phyloP scores from a whole-genome alignment of 1,140 invertebrate genomes.

The Lanistes nyassanus region DNA sequence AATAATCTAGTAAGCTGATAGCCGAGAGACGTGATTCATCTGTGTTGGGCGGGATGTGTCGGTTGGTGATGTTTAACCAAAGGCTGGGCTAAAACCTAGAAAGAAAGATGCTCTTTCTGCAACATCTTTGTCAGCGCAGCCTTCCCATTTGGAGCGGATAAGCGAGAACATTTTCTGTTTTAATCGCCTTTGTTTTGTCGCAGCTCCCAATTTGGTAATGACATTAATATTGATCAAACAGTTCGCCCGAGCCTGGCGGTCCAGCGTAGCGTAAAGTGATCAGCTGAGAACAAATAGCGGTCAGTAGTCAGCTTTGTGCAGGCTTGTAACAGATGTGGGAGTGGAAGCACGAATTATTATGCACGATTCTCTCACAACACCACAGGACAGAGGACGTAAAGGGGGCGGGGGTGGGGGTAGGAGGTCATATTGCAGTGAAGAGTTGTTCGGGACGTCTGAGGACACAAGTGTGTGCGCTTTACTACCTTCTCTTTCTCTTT shows the following conservation, averaged over 20 bases:
- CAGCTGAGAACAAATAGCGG: conserved; percentile 19
- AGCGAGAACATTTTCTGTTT: conserved; percentile 6
- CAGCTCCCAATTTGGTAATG: conserved; percentile 18
- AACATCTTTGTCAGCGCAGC: background rate
- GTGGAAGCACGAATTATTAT: background rate
- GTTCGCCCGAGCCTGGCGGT: conserved; percentile 11
- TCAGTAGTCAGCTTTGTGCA: conserved; percentile 12
- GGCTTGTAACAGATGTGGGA: conserved; percentile 1
- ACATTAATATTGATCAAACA: conserved; percentile 29
- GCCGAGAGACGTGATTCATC: conserved; percentile 22
- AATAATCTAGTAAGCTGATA: conserved; percentile 25
- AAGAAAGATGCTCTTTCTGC: background rate
- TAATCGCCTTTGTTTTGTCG: conserved; percentile 21
- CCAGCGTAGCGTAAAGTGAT: conserved; percentile 18
- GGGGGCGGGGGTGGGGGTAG: no score
- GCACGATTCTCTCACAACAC: no score
- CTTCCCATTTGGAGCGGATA: background rate
- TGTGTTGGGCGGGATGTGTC: conserved; percentile 2
- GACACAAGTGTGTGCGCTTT: background rate
- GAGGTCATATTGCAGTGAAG: background rate
- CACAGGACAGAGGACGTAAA: no score
- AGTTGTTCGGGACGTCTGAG: background rate
- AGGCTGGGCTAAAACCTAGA: background rate
- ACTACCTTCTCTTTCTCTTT: no score
- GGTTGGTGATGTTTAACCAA: background rate